Percentiles rank a stretch among this genome's conserved stretches.
Conservation (phyloP, 2,797 vertebrate species). For the Pogonophryne albipinna region DNA sequence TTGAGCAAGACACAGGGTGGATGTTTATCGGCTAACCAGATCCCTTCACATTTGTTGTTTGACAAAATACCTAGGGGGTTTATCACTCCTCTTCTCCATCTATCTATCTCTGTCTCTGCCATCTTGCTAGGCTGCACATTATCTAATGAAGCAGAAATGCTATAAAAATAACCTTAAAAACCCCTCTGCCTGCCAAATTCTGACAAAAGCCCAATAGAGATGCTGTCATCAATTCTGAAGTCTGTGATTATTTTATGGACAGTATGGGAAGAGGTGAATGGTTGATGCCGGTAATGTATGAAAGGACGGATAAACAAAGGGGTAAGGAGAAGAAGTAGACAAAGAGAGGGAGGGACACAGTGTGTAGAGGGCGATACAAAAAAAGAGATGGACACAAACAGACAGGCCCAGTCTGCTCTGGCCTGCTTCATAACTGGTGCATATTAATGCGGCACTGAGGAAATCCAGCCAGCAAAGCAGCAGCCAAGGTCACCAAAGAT, state of each 20-base stretch:
- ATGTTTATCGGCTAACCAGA: not conserved
- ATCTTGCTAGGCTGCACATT: constrained; percentile 49
- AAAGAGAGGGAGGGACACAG: not conserved
- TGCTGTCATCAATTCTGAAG: constrained; percentile 66
- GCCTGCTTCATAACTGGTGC: constrained; percentile 55
- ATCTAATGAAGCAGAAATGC: constrained; percentile 69
- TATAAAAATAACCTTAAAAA: constrained; percentile 75
- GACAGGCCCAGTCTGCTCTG: no score
- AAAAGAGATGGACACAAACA: constrained; percentile 40
- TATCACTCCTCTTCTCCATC: constrained; percentile 27
- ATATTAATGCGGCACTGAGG: constrained; percentile 74
- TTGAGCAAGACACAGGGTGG: constrained; percentile 3
- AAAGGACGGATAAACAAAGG: constrained; percentile 19
- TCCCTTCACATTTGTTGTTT: constrained; percentile 36
- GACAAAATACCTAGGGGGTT: constrained; percentile 23
- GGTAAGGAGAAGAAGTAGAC: constrained; percentile 19
- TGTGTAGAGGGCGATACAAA: no score
- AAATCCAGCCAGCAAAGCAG: constrained; percentile 63
- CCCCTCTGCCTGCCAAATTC: constrained; percentile 71
- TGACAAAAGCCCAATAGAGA: constrained; percentile 66
- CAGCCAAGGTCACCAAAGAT: constrained; percentile 81
- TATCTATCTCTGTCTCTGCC: constrained; percentile 31
- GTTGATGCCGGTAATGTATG: constrained; percentile 65
- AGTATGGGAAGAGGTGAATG: constrained; percentile 66
- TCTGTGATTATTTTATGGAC: constrained; percentile 76